A percentile compares a stretch with the other conserved stretches of the same genome.
phyloP scores from a whole-genome alignment of 2,113 vertebrate species.

The Cyprinodon brontotheroides region DNA sequence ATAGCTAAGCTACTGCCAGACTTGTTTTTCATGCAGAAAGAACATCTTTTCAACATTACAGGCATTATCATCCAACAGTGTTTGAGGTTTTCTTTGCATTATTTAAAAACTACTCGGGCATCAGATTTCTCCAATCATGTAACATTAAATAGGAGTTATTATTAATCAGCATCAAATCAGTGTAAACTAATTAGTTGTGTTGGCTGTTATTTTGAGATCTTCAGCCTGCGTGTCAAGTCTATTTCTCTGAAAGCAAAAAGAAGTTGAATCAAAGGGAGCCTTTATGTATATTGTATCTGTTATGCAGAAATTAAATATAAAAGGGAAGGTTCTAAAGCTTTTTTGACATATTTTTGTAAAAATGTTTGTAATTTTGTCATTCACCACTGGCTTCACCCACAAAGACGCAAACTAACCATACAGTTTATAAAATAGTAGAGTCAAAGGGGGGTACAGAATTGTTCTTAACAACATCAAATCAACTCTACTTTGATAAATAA shows the following conservation, averaged over 20 bases:
- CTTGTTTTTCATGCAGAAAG: constrained; percentile 57
- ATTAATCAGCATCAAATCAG: background rate
- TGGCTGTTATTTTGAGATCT: constrained; percentile 66
- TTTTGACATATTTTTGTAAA: too few relatives aligned
- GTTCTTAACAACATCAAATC: too few relatives aligned
- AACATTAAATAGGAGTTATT: background rate
- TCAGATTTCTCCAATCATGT: background rate
- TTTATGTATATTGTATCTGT: background rate
- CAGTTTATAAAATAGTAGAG: too few relatives aligned
- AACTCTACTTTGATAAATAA: too few relatives aligned
- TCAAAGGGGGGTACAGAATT: too few relatives aligned
- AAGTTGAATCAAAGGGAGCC: background rate
- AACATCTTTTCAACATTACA: constrained; percentile 31
- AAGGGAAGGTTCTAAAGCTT: background rate
- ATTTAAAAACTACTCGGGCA: background rate
- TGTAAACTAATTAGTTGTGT: constrained; percentile 22
- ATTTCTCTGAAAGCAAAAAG: background rate
- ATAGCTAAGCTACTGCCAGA: constrained; percentile 59
- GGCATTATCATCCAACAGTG: constrained; percentile 21
- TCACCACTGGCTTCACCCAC: too few relatives aligned
- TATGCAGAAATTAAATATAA: background rate
- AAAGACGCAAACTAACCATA: too few relatives aligned
- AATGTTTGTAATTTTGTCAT: too few relatives aligned
- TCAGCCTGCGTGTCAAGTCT: constrained; percentile 48
- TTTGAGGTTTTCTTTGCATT: background rate